These are phyloP conservation scores for Leptinotarsa juncta DNA, from an alignment of 2,888 invertebrate genomes.

Conservation along the genomic window DNA sequence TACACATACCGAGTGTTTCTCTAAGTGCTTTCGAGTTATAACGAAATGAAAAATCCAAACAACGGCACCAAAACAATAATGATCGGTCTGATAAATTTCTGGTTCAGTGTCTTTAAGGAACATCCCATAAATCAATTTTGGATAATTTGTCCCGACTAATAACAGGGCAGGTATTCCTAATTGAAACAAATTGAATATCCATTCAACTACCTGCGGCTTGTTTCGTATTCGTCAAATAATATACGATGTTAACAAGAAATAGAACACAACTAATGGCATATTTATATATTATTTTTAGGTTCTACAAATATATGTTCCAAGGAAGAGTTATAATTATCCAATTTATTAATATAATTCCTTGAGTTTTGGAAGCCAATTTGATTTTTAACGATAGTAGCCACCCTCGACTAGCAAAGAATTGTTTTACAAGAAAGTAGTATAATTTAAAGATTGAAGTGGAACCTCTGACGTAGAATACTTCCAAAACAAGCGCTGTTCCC, in stretches of 20 bases:
- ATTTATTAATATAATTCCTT: too few species aligned
- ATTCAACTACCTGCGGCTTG: constrained; percentile 23
- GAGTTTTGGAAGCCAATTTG: too few species aligned
- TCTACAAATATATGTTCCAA: too few species aligned
- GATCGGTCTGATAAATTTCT: constrained; percentile 5
- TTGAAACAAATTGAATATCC: constrained; percentile 46
- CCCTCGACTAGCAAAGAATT: too few species aligned
- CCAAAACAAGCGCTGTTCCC: too few species aligned
- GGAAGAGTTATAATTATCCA: too few species aligned
- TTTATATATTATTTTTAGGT: too few species aligned
- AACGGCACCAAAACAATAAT: background rate
- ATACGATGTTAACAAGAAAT: background rate
- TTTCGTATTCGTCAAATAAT: constrained; percentile 8
- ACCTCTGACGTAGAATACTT: too few species aligned
- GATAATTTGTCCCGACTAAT: constrained; percentile 41
- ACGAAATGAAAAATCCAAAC: background rate
- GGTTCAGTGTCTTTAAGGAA: constrained; percentile 10
- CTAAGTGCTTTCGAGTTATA: background rate
- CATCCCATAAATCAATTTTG: constrained; percentile 23
- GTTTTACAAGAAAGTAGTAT: too few species aligned
- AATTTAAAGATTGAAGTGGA: too few species aligned
- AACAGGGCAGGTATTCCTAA: constrained; percentile 45
- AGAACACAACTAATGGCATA: background rate
- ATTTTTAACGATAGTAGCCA: too few species aligned
- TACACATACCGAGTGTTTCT: too few species aligned